Evolutionary conservation across 1,140 invertebrate genomes (phyloP), one percentile per base, ranked within the genome.

Genomic region (Leptinotarsa undecemlineata): DNA sequence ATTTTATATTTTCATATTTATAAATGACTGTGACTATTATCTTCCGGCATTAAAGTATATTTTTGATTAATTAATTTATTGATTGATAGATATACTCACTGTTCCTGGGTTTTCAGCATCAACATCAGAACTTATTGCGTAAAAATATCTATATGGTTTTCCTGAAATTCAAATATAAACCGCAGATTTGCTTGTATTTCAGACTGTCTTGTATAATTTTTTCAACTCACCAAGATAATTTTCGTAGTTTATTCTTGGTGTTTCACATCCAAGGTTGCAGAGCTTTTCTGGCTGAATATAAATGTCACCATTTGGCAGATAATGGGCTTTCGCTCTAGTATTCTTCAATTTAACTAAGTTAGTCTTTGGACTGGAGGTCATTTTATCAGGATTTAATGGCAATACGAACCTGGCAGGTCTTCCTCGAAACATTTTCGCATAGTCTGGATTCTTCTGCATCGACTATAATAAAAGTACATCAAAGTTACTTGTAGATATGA

Each of bases 111-210:
- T 92, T 3, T 91, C 88, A 3, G 90, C 85, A 83, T 96, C 94
- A 3, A 96, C 93, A 85, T 96, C 94, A 15, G 93, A 92, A 75
- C 93, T 94, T 63, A 96, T 95, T 0, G 94, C 95, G 81, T 97
- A 97, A 83, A 96, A 96, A 84, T 93, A 97, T 72, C 90, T 87
- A 83, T 97, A 97, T 8, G 88, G 86, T 76, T 87, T 89, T 62
- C 88, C 90, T 88, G 80, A 71, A 80, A 82, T 72, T 61, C 1
- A 64, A 33, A 64, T 64, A 19, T 14, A 13, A 68, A 8, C 19
- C 6, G 3, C 47, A n/a, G 3, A 48, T 14, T 73, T 26, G 3
- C 3, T 68, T 51, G 3, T 62, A 68, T 19, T 8, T 13, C 20
- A n/a, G 21, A 20, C 17, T 61, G 51, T 11, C 8, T 42, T 42